Evolutionary conservation across 35 echinoderm and acorn worm species (phyloP).

Genomic region (Eucidaris tribuloides): DNA sequence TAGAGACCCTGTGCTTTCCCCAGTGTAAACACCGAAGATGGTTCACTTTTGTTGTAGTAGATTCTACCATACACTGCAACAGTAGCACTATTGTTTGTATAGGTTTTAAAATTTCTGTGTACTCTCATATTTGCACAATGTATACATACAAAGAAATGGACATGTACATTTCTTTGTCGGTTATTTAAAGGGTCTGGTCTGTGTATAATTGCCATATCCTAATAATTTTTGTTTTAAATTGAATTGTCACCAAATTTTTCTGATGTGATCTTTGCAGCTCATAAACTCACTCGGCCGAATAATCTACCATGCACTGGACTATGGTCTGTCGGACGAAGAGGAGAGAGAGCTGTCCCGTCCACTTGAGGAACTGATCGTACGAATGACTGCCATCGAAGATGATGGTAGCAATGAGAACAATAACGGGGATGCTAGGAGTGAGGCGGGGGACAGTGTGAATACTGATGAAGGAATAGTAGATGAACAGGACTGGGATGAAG

Average conservation of each 20-base stretch:
- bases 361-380: constrained; percentile 47
- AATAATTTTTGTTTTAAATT: neutral
- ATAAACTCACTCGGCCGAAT: constrained; percentile 47
- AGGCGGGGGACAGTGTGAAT: neutral
- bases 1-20: no score
- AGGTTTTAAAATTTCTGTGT: neutral
- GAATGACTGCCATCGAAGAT: constrained; percentile 35
- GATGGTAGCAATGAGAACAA: constrained; percentile 5
- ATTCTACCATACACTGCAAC: no score
- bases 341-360: constrained; percentile 54
- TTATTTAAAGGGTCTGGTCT: neutral
- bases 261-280: constrained; percentile 13
- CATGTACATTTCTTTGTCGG: neutral
- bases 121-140: neutral
- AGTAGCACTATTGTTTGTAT: neutral
- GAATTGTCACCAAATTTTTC: neutral
- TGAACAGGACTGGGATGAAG: constrained; percentile 50
- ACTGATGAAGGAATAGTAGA: constrained; percentile 64
- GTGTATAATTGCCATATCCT: neutral
- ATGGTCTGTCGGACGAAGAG: constrained; percentile 59
- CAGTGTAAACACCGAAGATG: no score
- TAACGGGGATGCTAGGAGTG: neutral
- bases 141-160: neutral
- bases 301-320: constrained; percentile 65
- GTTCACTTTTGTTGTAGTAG: no score